Base-by-base conservation (phyloP, 1,140 invertebrate species). In the Asbolus verrucosus region DNA sequence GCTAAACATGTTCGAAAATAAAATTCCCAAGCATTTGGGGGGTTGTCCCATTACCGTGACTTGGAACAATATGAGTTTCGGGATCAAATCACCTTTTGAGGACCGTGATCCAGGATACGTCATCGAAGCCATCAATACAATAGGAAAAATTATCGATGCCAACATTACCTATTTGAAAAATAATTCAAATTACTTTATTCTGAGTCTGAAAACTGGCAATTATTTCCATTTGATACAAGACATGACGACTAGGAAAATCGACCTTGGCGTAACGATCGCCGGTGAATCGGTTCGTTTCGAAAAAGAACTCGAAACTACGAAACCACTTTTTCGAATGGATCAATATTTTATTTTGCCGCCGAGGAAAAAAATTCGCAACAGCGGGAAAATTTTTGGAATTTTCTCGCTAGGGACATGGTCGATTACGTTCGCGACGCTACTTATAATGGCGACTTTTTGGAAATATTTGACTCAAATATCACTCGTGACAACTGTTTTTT, bases 301-400 rank as follows among this genome's bases (percentile, higher is more conserved):
- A 1, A 4, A 30, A 11, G 11, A 54, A 54, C n/a, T 54, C 1
- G 1, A 13, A 27, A 54, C 21, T 2, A 4, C n/a, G 11, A 24
- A 24, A 24, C 46, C 19, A 3, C 15, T 54, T 4, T 27, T 27
- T 6, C 9, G n/a, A 3, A 13, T n/a, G 1, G 11, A 24, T 11
- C 46, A 54, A 13, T 27, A 24, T 27, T 54, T 54, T 11, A 14
- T 54, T 3, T 54, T 54, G 15, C 46, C 46, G 1, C 46, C 46
- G 21, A 54, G 46, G 14, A 19, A 13, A 5, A 9, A 30, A 54
- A 5, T 54, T 9, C 15, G 21, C 3, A 11, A 27, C 11, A 11
- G 21, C 1, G 18, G 14, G 5, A 54, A 54, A 54, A 54, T 54
- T 15, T 13, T 54, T 0, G 14, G 11, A 2, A 27, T 54, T 27